phyloP scores from a whole-genome alignment of 2,797 vertebrate species.

The Micromesistius poutassou region DNA sequence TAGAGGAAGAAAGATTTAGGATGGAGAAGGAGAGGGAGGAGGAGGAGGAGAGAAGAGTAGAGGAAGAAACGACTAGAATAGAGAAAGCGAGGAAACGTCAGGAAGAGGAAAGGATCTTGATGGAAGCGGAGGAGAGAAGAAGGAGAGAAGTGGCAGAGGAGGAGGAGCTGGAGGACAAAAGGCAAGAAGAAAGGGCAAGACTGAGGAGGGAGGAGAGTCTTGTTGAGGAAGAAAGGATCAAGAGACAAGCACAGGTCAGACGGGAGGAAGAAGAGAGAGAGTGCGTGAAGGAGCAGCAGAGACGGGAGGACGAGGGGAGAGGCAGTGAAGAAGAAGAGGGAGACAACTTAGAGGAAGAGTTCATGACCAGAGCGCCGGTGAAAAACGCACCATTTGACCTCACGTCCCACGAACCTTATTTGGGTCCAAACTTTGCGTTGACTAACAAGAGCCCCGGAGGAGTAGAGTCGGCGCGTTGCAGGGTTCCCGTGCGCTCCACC shows the following conservation, averaged over 20 bases:
- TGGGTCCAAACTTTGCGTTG: background rate
- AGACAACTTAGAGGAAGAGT: slow-evolving; percentile 21
- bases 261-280: slow-evolving; percentile 12
- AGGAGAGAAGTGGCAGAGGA: background rate
- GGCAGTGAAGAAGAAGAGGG: slow-evolving; percentile 19
- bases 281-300: background rate
- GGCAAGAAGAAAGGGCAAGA: background rate
- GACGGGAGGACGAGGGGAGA: slow-evolving; percentile 18
- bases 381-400: background rate
- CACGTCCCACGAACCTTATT: background rate
- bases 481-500: background rate
- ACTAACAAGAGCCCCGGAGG: background rate
- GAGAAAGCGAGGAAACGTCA: background rate
- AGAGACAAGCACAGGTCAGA: slow-evolving; percentile 11
- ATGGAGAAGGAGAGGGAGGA: background rate
- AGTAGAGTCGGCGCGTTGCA: background rate
- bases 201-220: background rate
- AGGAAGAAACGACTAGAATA: background rate
- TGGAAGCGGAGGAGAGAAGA: background rate
- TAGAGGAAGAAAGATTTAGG: background rate
- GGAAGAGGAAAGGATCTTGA: background rate
- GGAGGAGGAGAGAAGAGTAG: background rate
- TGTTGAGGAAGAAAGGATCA: slow-evolving; percentile 7
- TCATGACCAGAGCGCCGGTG: background rate
- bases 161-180: background rate